Conservation (phyloP, 2,797 vertebrate genomes). For the Carapus acus region DNA sequence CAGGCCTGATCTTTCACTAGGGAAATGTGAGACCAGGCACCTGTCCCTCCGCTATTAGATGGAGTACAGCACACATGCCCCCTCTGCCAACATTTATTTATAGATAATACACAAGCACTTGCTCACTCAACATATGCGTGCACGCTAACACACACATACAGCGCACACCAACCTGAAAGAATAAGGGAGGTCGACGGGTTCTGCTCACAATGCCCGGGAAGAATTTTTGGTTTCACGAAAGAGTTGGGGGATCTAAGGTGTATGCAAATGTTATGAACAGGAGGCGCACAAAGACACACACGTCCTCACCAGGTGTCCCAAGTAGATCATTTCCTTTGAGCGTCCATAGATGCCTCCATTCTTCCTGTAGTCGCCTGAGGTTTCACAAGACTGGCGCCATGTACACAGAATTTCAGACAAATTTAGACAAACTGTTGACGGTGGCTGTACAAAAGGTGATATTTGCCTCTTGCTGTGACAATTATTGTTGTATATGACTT, state of each 20-base stretch:
- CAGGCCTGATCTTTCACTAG: conserved; percentile 79
- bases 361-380: conserved; percentile 25
- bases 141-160: conserved; percentile 8
- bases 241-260: no score
- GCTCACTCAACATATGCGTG: conserved; percentile 14
- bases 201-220: conserved; percentile 17
- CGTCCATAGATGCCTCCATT: conserved; percentile 16
- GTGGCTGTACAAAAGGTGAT: not conserved
- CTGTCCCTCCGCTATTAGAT: conserved; percentile 76
- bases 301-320: not conserved
- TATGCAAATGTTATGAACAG: no score
- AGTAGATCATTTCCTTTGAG: no score
- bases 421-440: no score
- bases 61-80: conserved; percentile 64
- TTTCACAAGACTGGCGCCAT: no score
- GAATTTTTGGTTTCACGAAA: no score
- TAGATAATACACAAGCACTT: conserved; percentile 66
- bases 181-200: conserved; percentile 34
- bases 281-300: not conserved
- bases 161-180: not conserved
- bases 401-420: no score
- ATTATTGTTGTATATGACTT: no score
- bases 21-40: conserved; percentile 83
- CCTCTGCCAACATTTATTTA: conserved; percentile 70
- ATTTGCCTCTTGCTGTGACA: no score